A percentile compares a stretch with the other conserved stretches of the same genome.
These are phyloP conservation scores for Fulmarus glacialis DNA, from an alignment of 2,113 vertebrate genomes.

Conservation along the genomic window DNA sequence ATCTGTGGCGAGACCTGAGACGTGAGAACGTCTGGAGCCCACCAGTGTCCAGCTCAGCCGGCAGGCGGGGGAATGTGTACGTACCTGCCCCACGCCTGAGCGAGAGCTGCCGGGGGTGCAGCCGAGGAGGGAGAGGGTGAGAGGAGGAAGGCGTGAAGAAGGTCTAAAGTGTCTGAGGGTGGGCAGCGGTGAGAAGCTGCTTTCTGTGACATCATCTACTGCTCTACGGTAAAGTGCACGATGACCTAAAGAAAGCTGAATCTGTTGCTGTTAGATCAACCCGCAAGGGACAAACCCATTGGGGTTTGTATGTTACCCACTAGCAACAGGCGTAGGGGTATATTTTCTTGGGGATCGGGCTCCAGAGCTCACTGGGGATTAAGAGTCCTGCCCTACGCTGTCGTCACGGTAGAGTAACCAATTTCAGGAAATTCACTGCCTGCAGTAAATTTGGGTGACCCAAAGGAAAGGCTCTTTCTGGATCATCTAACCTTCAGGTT, in stretches of 20 bases:
- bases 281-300: fast-evolving
- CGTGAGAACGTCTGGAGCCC: background rate
- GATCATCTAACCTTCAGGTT: background rate
- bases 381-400: fast-evolving
- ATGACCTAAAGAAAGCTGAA: background rate
- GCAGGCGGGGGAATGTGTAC: too few relatives aligned
- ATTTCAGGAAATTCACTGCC: background rate
- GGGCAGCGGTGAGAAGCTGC: background rate
- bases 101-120: background rate
- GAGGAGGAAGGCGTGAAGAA: background rate
- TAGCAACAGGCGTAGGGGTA: background rate
- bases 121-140: fast-evolving
- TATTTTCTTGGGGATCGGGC: background rate
- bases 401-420: fast-evolving
- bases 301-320: background rate
- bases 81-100: background rate
- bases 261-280: background rate
- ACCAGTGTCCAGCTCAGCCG: fast-evolving
- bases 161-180: background rate
- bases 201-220: background rate
- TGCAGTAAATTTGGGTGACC: background rate
- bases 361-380: background rate
- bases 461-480: background rate
- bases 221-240: background rate
- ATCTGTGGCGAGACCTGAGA: background rate